Evolutionary conservation across 2,888 invertebrate species (phyloP).

Genomic region (Dysmachus trigonus): DNA sequence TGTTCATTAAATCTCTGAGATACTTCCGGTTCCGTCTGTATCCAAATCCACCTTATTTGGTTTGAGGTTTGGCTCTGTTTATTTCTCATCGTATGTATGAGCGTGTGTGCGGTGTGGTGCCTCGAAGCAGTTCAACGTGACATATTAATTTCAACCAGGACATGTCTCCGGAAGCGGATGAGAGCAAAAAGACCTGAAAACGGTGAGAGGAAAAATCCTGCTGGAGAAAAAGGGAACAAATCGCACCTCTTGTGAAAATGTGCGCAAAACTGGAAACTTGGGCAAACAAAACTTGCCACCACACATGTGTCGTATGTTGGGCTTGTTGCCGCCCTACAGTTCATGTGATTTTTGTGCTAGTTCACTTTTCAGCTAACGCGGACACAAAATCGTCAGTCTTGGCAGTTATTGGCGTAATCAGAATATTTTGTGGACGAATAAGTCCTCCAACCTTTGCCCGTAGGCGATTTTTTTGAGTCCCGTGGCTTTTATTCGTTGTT

Average conservation of each 20-base stretch:
- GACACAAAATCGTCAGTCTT: neutral
- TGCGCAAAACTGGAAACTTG: constrained; percentile 18
- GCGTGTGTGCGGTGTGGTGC: no score
- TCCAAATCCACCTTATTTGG: constrained; percentile 6
- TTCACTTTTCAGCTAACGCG: neutral
- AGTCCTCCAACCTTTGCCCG: neutral
- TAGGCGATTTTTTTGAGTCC: neutral
- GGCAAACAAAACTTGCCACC: constrained; percentile 29
- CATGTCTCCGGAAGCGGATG: constrained; percentile 33
- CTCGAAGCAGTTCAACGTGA: constrained; percentile 9
- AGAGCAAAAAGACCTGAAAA: constrained; percentile 8
- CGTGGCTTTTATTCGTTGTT: neutral
- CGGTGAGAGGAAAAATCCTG: constrained; percentile 21
- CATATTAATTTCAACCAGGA: constrained; percentile 33
- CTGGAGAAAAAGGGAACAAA: neutral
- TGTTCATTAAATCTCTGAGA: neutral
- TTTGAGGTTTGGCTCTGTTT: constrained; percentile 19
- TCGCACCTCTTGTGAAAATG: constrained; percentile 12
- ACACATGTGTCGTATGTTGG: constrained; percentile 24
- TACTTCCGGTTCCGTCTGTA: neutral
- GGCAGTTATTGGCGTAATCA: neutral
- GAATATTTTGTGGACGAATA: neutral
- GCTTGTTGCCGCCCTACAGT: constrained; percentile 14
- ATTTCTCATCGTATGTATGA: neutral
- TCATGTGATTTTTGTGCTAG: neutral